A percentile compares a stretch with the other conserved stretches of the same genome.
Evolutionary conservation across 2,888 invertebrate genomes (phyloP).

Genomic region (Diabrotica balteata): DNA sequence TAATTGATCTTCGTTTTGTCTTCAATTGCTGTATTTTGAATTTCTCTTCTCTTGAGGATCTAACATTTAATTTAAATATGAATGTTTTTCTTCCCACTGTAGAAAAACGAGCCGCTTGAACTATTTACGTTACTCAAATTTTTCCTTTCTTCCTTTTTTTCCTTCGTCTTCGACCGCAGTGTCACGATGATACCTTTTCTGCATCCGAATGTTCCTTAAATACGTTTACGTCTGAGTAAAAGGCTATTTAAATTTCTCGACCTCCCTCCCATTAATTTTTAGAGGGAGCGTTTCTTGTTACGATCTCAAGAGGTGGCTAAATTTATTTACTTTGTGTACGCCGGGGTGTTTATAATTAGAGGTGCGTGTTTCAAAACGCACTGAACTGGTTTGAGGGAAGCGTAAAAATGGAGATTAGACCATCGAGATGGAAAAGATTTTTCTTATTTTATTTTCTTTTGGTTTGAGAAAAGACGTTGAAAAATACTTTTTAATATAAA

Average conservation of each 20-base stretch:
- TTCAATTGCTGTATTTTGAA: too few species aligned
- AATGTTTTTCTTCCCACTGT: too few species aligned
- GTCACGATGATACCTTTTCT: conserved; percentile 15
- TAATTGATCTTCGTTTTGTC: too few species aligned
- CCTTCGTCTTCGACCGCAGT: conserved; percentile 6
- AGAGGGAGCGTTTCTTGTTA: conserved; percentile 13
- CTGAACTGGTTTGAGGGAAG: background rate
- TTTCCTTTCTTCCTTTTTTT: conserved; percentile 7
- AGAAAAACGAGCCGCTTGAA: background rate
- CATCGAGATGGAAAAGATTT: background rate
- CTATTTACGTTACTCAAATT: conserved; percentile 1
- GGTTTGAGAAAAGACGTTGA: too few species aligned
- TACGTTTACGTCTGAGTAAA: conserved; percentile 14
- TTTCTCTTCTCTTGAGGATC: too few species aligned
- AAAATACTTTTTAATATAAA: too few species aligned
- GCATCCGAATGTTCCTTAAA: conserved; percentile 16
- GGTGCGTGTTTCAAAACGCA: conserved; percentile 12
- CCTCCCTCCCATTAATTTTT: conserved; percentile 17
- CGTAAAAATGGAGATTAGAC: background rate
- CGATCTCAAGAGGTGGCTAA: conserved; percentile 17
- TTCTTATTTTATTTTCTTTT: too few species aligned
- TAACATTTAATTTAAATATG: too few species aligned
- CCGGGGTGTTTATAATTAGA: conserved; percentile 13
- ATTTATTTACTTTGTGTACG: conserved; percentile 17
- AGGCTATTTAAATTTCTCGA: conserved; percentile 16